Base-by-base conservation (phyloP, 1,140 invertebrate species). In the Trypoxylus dichotomus region DNA sequence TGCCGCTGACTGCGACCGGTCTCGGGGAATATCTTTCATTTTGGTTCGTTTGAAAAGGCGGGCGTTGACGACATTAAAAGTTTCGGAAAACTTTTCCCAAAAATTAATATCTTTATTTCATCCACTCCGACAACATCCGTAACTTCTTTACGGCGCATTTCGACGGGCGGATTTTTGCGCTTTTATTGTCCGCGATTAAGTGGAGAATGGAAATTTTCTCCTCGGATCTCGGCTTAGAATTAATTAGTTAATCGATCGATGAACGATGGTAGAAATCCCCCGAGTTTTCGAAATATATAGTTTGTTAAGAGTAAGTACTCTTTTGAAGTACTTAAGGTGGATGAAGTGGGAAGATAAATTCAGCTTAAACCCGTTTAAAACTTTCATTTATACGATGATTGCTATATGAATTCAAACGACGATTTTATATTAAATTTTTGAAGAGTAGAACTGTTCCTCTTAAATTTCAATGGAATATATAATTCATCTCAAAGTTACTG, bases 31-130 rank as follows among this genome's bases (percentile, higher is more conserved):
- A 68, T 68, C 60, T 68, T 68, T 68, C 10, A 21, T 27, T 68
- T 68, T 21, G 21, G 24, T 68, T 68, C 60, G 60, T 25, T 27
- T 68, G 60, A 24, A 68, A 68, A 68, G 60, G 60, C 21, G 11
- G 60, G 60, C 25, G 60, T 68, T 68, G 60, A 27, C 19, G 60
- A 68, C 60, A 68, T 68, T 68, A 68, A 68, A 68, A 68, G 60
- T 68, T 68, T 68, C 24, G 25, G 24, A 29, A 68, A 68, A n/a
- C n/a, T 24, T 68, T 68, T 68, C 24, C 60, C 60, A 68, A 68
- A 68, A 68, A 68, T 68, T 68, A 68, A 68, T 68, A 68, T 68
- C 60, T 68, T 68, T 68, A 68, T 68, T 68, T 68, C 24, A 68
- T 68, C 60, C 60, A 7, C 60, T 68, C 60, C 21, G 24, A 68